These are phyloP conservation scores for Plagodis dolabraria DNA, from an alignment of 2,888 invertebrate genomes.

Conservation along the genomic window DNA sequence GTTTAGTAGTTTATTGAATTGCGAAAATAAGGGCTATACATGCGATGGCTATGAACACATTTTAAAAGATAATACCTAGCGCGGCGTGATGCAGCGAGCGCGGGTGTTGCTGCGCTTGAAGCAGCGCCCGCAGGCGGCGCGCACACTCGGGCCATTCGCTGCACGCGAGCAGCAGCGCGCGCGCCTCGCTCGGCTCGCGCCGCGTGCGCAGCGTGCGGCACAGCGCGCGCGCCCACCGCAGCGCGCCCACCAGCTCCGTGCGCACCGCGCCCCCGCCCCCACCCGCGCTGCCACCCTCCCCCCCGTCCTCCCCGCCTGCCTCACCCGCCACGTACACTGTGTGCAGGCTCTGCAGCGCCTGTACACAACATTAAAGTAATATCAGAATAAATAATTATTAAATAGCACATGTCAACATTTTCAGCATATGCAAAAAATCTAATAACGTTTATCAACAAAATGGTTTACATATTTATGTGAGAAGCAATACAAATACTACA, in stretches of 20 bases:
- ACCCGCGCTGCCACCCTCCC: constrained; percentile 82
- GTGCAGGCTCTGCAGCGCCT: constrained; percentile 95
- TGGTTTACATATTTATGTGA: too few species aligned
- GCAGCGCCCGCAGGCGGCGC: constrained; percentile 93
- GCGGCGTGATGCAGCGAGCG: constrained; percentile 26
- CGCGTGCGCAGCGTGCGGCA: constrained; percentile 89
- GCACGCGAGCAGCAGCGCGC: constrained; percentile 87
- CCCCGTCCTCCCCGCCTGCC: constrained; percentile 79
- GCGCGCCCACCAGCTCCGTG: constrained; percentile 93
- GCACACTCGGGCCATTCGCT: constrained; percentile 96
- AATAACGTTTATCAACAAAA: too few species aligned
- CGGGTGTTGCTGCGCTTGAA: constrained; percentile 87
- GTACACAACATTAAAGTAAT: constrained; percentile 50
- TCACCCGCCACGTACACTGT: constrained; percentile 93
- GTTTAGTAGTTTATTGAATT: too few species aligned
- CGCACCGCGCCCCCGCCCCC: constrained; percentile 86
- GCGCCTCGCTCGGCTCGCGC: constrained; percentile 87
- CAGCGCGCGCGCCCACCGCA: constrained; percentile 90
- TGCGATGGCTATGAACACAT: background rate
- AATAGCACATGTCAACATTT: too few species aligned
- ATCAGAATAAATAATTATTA: too few species aligned
- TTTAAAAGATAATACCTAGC: too few species aligned
- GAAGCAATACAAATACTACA: too few species aligned
- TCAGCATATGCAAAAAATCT: too few species aligned
- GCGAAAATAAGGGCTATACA: background rate